phyloP scores from a whole-genome alignment of 2,888 invertebrate species.

The Lasius fuliginosus region DNA sequence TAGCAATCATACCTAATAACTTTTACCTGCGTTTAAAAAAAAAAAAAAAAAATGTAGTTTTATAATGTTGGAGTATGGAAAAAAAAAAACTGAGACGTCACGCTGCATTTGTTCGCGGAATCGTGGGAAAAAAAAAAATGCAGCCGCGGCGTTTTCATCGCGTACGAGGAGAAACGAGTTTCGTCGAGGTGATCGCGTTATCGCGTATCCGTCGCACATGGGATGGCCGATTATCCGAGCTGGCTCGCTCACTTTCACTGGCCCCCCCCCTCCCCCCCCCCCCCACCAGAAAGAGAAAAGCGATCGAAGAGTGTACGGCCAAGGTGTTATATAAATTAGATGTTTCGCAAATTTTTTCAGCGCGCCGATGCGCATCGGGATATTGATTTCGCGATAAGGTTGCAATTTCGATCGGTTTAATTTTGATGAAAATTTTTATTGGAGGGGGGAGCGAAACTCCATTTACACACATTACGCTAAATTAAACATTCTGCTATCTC shows the following conservation, averaged over 20 bases:
- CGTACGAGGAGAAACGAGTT: constrained; percentile 64
- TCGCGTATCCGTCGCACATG: constrained; percentile 67
- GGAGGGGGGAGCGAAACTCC: neutral
- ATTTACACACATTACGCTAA: neutral
- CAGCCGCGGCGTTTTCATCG: constrained; percentile 14
- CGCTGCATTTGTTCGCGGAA: constrained; percentile 14
- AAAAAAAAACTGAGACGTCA: neutral
- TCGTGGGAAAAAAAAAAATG: neutral
- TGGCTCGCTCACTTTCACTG: constrained; percentile 77
- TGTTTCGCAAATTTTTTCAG: constrained; percentile 66
- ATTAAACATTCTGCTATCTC: neutral
- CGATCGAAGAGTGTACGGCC: constrained; percentile 67
- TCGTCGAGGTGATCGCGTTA: constrained; percentile 60
- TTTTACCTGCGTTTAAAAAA: neutral
- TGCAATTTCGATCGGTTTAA: constrained; percentile 6
- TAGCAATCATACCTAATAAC: neutral
- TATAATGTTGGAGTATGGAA: neutral
- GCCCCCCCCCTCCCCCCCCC: constrained; percentile 58
- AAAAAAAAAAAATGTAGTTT: neutral
- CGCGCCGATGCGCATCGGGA: constrained; percentile 29
- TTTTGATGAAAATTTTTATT: too few species aligned
- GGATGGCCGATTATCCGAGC: constrained; percentile 54
- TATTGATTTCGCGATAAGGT: constrained; percentile 26
- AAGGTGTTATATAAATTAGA: constrained; percentile 81
- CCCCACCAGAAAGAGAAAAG: constrained; percentile 75